Evolutionary conservation across 2,113 vertebrate species (phyloP).

Genomic region (Esox niger): DNA sequence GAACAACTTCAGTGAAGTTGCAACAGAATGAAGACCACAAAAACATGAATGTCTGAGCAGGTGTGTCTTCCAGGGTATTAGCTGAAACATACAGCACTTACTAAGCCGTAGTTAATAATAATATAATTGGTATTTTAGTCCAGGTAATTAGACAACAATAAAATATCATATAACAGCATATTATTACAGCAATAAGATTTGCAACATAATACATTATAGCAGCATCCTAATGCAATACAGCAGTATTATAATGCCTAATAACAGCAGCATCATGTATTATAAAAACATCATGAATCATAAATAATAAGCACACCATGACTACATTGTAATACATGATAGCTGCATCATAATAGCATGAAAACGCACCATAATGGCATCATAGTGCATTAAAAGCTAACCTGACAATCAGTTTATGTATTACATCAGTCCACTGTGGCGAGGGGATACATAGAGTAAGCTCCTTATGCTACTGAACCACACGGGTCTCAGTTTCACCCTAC

Average conservation of each 20-base stretch:
- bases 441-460: background rate
- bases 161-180: no score
- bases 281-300: no score
- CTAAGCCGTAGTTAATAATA: background rate
- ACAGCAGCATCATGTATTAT: no score
- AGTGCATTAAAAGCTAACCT: background rate
- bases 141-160: no score
- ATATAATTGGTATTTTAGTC: background rate
- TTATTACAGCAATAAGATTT: no score
- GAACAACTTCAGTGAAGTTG: constrained; percentile 5
- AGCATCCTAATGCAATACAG: no score
- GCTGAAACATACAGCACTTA: background rate
- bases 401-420: background rate
- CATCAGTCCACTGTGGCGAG: background rate
- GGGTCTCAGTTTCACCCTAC: background rate
- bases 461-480: background rate
- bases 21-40: constrained; percentile 33
- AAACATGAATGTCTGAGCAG: constrained; percentile 44
- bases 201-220: no score
- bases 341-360: no score
- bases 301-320: no score
- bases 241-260: no score
- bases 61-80: background rate
- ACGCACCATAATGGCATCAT: no score
- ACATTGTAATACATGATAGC: no score